phyloP scores from a whole-genome alignment of 1,140 invertebrate species.

The Zaprionus davidi region DNA sequence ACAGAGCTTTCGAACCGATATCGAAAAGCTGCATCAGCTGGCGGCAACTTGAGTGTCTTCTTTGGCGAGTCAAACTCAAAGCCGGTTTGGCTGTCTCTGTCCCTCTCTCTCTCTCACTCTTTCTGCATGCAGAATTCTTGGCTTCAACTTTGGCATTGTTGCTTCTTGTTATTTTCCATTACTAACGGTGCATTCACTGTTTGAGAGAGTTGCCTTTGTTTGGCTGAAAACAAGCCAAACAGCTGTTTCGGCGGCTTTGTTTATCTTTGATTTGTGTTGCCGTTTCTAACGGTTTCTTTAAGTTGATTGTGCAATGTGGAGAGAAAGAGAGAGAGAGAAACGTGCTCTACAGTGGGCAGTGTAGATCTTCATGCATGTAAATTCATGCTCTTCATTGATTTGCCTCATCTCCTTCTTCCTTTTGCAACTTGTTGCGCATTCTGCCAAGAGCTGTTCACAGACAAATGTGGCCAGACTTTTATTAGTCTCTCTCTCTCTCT shows the following conservation, averaged over 20 bases:
- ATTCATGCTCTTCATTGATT: no score
- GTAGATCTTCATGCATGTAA: no score
- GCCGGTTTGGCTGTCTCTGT: slow-evolving; percentile 24
- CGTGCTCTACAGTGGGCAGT: no score
- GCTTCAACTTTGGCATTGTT: slow-evolving; percentile 10
- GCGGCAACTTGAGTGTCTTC: slow-evolving; percentile 42
- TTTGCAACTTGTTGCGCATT: slow-evolving; percentile 24
- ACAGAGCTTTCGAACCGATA: slow-evolving; percentile 44
- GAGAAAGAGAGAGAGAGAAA: neutral
- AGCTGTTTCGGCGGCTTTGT: slow-evolving; percentile 35
- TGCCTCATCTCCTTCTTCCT: no score
- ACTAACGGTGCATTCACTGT: slow-evolving; percentile 65
- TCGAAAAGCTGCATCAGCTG: slow-evolving; percentile 62
- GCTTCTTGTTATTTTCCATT: slow-evolving; percentile 23
- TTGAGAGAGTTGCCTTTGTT: slow-evolving; percentile 17
- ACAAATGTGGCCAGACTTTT: slow-evolving; percentile 17
- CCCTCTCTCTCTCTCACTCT: slow-evolving; percentile 17
- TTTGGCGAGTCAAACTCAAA: slow-evolving; percentile 21
- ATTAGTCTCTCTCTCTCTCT: neutral
- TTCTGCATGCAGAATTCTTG: slow-evolving; percentile 38
- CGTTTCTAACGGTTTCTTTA: neutral
- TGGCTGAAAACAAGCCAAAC: slow-evolving; percentile 33
- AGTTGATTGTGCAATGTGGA: neutral
- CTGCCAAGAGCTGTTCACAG: neutral
- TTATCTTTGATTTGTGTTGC: neutral